Conservation (phyloP, 2,113 vertebrate species). For the Brienomyrus brachyistius region DNA sequence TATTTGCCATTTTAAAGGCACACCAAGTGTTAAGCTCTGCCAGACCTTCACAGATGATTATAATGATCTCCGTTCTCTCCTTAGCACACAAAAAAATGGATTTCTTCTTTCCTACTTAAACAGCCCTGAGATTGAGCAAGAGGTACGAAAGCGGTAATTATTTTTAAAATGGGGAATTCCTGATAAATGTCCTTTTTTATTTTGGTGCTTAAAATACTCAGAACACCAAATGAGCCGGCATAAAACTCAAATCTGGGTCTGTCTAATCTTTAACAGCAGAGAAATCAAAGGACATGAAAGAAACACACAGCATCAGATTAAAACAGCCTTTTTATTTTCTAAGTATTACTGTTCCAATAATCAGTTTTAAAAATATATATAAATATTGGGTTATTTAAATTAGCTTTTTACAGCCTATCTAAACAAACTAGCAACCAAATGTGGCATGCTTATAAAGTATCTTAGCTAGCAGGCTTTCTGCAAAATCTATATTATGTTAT, state of each 20-base stretch:
- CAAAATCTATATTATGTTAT: not conserved
- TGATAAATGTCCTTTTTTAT: not conserved
- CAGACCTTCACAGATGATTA: not conserved
- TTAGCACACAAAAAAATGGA: not conserved
- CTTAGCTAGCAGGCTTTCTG: not conserved
- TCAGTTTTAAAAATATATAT: not conserved
- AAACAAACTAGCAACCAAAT: not conserved
- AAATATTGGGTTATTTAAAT: not conserved
- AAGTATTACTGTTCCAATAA: not conserved
- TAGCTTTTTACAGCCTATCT: not conserved
- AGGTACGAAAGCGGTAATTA: not conserved
- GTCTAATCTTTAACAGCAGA: not conserved
- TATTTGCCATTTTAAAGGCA: not conserved
- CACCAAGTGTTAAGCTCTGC: not conserved
- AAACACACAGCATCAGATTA: not conserved
- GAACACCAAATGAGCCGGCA: not conserved
- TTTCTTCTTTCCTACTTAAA: not conserved
- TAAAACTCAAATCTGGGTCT: not conserved
- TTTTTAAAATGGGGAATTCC: not conserved
- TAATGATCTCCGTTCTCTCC: not conserved
- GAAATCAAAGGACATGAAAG: not conserved
- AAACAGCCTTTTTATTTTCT: not conserved
- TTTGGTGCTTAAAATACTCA: not conserved
- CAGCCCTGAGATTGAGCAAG: not conserved
- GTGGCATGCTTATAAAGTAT: not conserved